Conservation (phyloP, 2,888 invertebrate genomes). For the Acholoe squamosa region DNA sequence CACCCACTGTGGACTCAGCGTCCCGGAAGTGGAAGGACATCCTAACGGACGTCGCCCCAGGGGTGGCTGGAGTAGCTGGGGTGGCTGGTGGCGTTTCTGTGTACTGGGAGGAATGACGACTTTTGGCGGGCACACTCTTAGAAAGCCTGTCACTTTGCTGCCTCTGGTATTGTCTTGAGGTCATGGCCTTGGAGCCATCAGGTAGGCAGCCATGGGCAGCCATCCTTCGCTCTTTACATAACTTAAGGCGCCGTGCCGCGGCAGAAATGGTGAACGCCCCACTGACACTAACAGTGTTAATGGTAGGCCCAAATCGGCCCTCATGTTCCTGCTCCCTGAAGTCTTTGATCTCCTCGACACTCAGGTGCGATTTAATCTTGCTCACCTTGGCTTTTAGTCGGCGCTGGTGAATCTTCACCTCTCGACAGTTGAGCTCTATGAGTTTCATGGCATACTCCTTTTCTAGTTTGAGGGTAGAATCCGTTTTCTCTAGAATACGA, state of each 20-base stretch:
- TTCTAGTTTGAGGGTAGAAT: conserved; percentile 75
- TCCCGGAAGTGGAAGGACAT: background rate
- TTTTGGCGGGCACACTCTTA: background rate
- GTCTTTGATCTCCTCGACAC: conserved; percentile 74
- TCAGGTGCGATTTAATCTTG: conserved; percentile 76
- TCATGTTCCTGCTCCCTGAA: conserved; percentile 74
- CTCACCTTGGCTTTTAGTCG: conserved; percentile 77
- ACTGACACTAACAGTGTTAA: conserved; percentile 72
- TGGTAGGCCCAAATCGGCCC: conserved; percentile 73
- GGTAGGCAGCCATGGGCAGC: background rate
- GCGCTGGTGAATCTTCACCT: conserved; percentile 76
- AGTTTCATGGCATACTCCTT: conserved; percentile 76
- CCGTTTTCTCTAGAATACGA: conserved; percentile 76
- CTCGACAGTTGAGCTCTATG: conserved; percentile 77
- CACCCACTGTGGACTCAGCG: background rate
- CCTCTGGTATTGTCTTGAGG: background rate
- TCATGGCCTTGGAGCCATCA: background rate
- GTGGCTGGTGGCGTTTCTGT: background rate
- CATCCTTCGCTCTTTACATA: conserved; percentile 60
- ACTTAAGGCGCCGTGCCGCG: conserved; percentile 75
- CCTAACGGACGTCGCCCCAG: background rate
- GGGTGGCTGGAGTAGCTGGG: background rate
- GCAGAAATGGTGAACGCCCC: conserved; percentile 76
- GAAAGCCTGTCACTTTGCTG: background rate
- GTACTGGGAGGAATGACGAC: background rate